Percentiles rank a stretch among this genome's conserved stretches.
Conservation (phyloP, 2,797 vertebrate genomes). For the Semaprochilodus insignis region DNA sequence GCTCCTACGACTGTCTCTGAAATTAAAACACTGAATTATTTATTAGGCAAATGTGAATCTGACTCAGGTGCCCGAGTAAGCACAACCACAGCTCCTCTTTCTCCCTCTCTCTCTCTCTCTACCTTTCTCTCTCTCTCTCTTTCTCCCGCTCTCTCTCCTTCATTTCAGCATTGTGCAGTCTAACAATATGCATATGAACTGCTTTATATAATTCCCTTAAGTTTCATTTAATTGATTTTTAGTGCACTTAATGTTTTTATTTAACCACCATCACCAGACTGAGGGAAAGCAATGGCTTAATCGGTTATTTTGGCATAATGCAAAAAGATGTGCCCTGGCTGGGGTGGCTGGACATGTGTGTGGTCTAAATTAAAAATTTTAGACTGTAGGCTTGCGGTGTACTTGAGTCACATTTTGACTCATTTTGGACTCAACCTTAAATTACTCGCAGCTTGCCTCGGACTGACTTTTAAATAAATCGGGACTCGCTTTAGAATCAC, state of each 20-base stretch:
- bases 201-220: background rate
- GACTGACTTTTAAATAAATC: no score
- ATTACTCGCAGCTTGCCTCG: no score
- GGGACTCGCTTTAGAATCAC: no score
- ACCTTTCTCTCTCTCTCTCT: constrained; percentile 1
- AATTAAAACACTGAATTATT: constrained; percentile 75
- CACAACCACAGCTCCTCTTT: constrained; percentile 7
- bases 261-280: no score
- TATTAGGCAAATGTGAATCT: constrained; percentile 70
- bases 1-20: constrained; percentile 47
- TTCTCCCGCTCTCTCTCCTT: background rate
- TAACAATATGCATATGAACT: background rate
- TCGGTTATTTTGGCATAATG: background rate
- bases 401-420: no score
- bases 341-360: no score
- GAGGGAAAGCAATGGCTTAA: background rate
- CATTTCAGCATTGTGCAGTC: background rate
- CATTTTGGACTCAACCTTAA: no score
- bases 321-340: no score
- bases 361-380: no score
- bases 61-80: constrained; percentile 50
- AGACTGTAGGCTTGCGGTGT: no score
- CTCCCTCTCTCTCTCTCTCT: constrained; percentile 8
- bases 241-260: no score
- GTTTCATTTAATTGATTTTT: no score